phyloP scores from a whole-genome alignment of 1,140 invertebrate species.

The Pogonomyrmex barbatus region DNA sequence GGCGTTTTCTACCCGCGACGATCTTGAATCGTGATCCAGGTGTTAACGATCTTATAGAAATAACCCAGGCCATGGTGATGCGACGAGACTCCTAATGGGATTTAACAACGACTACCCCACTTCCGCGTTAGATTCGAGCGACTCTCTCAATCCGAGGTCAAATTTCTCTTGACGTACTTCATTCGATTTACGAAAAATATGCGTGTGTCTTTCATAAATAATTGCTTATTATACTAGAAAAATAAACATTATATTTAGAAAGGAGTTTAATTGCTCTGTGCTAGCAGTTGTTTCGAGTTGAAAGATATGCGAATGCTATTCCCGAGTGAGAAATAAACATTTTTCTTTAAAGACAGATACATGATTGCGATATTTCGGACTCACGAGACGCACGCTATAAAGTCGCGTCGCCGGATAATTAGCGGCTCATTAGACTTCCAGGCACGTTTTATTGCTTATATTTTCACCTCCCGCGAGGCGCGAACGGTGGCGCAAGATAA shows the following conservation, averaged over 20 bases:
- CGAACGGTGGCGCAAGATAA: slow-evolving; percentile 49
- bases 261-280: neutral
- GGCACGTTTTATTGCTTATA: slow-evolving; percentile 61
- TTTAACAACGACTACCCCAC: neutral
- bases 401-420: slow-evolving; percentile 32
- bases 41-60: slow-evolving; percentile 55
- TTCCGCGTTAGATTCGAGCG: slow-evolving; percentile 27
- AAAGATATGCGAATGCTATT: neutral
- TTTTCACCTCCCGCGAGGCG: slow-evolving; percentile 48
- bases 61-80: slow-evolving; percentile 18
- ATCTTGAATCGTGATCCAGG: slow-evolving; percentile 53
- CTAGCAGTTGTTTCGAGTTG: neutral
- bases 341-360: slow-evolving; percentile 10
- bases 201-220: neutral
- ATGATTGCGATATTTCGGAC: slow-evolving; percentile 10
- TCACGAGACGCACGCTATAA: neutral
- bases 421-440: slow-evolving; percentile 32
- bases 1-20: slow-evolving; percentile 38
- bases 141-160: neutral
- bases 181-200: neutral
- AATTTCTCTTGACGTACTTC: neutral
- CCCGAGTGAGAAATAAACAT: neutral
- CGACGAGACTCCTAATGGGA: slow-evolving; percentile 27
- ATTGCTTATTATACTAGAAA: neutral
- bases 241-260: neutral